phyloP scores from a whole-genome alignment of 2,888 invertebrate species.

The Hypomecis punctinalis region DNA sequence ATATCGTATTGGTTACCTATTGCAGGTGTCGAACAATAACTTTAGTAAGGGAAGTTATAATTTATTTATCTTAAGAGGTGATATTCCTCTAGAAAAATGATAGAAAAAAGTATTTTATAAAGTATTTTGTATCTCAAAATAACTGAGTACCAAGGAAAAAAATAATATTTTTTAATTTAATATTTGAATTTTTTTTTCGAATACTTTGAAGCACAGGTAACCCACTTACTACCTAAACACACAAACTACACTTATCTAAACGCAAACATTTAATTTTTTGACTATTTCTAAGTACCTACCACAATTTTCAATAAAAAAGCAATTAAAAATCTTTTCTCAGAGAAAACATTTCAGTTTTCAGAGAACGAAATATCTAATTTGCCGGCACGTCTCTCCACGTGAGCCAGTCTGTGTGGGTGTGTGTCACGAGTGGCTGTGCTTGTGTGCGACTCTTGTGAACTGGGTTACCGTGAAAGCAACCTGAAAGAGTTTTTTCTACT shows the following conservation, averaged over 20 bases:
- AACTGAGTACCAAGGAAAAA: no score
- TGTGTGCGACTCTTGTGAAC: slow-evolving; percentile 45
- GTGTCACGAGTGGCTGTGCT: not conserved
- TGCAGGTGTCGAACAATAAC: no score
- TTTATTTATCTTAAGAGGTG: no score
- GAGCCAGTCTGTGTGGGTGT: not conserved
- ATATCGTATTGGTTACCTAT: no score
- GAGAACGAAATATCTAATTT: slow-evolving; percentile 23
- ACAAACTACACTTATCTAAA: no score
- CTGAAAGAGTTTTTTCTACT: slow-evolving; percentile 45
- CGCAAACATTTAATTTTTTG: not conserved
- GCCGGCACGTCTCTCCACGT: slow-evolving; percentile 7
- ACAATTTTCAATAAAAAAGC: not conserved
- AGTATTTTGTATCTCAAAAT: no score
- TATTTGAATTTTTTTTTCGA: no score
- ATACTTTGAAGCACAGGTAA: not conserved
- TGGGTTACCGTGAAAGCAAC: slow-evolving; percentile 54
- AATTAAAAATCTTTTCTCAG: not conserved
- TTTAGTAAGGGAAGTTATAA: no score
- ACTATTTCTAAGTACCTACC: not conserved
- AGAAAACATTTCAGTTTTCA: slow-evolving; percentile 10
- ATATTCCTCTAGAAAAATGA: no score
- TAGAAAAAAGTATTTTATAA: no score
- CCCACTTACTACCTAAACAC: no score
- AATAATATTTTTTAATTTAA: no score